Conservation (phyloP, 2,113 vertebrate genomes). For the Brachyistius frenatus region DNA sequence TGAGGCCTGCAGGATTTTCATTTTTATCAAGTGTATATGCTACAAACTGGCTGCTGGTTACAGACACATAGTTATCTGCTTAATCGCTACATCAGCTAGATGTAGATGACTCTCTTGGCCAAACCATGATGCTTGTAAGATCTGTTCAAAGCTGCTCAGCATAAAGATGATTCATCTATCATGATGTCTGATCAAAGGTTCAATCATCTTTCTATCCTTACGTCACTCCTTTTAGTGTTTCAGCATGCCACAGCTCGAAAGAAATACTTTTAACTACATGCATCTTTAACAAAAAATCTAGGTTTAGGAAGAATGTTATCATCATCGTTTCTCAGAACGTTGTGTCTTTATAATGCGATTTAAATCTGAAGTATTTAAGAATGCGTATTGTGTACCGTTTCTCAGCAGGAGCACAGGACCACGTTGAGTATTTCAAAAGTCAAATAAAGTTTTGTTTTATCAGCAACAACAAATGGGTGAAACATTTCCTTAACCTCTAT, state of each 20-base stretch:
- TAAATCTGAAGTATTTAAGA: too few species aligned
- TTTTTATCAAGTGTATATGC: background rate
- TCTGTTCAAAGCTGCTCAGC: conserved; percentile 22
- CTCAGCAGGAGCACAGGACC: too few species aligned
- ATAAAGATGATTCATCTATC: conserved; percentile 15
- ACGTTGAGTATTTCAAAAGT: too few species aligned
- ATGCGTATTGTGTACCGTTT: too few species aligned
- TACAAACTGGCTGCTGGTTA: background rate
- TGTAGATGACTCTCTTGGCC: conserved; percentile 19
- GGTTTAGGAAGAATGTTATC: too few species aligned
- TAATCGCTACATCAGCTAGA: conserved; percentile 2
- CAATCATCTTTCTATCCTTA: background rate
- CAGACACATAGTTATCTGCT: background rate
- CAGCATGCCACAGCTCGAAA: background rate
- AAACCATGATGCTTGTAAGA: background rate
- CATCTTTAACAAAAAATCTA: too few species aligned
- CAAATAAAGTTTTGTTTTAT: too few species aligned
- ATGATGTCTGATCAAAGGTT: conserved; percentile 2
- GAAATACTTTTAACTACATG: too few species aligned
- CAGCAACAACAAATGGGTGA: too few species aligned
- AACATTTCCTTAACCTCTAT: too few species aligned
- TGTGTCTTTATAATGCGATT: background rate
- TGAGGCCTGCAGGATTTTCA: background rate
- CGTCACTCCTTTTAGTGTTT: background rate
- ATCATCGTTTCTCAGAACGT: background rate